Evolutionary conservation across 1,140 invertebrate genomes (phyloP).

Genomic region (Macrosteles quadrilineatus): DNA sequence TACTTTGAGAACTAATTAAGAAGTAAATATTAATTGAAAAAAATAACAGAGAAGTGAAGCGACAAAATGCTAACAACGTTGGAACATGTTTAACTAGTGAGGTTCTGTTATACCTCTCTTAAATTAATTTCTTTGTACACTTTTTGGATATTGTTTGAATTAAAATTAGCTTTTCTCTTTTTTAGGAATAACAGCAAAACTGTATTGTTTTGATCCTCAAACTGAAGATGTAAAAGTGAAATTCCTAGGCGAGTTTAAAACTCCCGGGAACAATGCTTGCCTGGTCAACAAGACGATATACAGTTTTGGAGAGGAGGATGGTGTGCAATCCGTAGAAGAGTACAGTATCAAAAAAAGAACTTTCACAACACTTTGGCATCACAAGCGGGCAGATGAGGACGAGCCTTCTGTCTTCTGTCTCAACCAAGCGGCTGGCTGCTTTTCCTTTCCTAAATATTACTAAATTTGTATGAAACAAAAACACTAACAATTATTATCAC

Average conservation of each 20-base stretch:
- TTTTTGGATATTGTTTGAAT: too few species aligned
- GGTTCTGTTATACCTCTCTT: too few species aligned
- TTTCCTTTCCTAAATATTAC: constrained; percentile 19
- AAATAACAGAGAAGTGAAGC: too few species aligned
- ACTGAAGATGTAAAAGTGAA: constrained; percentile 26
- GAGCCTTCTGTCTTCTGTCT: not conserved
- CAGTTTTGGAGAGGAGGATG: constrained; percentile 38
- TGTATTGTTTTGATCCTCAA: constrained; percentile 37
- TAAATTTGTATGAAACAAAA: too few species aligned
- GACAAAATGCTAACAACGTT: too few species aligned
- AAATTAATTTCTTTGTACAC: too few species aligned
- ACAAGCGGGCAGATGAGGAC: not conserved
- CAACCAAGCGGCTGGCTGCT: constrained; percentile 14
- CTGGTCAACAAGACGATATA: constrained; percentile 40
- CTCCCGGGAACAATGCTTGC: constrained; percentile 40
- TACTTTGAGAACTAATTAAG: too few species aligned
- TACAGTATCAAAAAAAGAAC: constrained; percentile 35
- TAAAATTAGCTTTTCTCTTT: too few species aligned
- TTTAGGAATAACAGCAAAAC: constrained; percentile 36
- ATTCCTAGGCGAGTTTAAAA: constrained; percentile 39
- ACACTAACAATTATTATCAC: too few species aligned
- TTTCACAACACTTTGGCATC: constrained; percentile 36
- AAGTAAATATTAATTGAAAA: too few species aligned
- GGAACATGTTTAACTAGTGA: too few species aligned
- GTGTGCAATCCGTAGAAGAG: constrained; percentile 36